Evolutionary conservation across 2,797 vertebrate species (phyloP), one percentile per base, ranked within the genome.

Genomic region (Hemitrygon akajei): DNA sequence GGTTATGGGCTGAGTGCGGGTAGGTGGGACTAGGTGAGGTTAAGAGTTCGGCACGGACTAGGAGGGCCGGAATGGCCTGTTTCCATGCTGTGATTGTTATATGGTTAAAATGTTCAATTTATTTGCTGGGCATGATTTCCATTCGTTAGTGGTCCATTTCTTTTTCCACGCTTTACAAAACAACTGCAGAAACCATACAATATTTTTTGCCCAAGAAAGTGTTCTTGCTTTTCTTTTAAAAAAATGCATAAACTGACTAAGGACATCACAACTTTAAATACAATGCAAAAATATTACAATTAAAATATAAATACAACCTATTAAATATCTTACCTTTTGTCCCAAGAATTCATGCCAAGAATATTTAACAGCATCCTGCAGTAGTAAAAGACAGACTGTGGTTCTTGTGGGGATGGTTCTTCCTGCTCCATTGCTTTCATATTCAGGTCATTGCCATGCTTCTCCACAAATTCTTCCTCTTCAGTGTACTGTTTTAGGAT

Each of bases 301-400:
- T 58, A 30, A 5, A 92, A 16, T 7, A 25, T 30, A 93, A 34
- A 27, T 10, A 84, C 34, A 89, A 11, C 18, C 34, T 94, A 27
- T 94, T 3, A 1, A 27, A 86, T 60, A 92, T 94, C 96, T 97
- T 97, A 99, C 99, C 99, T 98, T 96, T 99, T 99, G 96, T 99
- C 99, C 99, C 99, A 99, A 94, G 98, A 99, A 97, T 99, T 99
- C 97, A 99, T 98, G 94, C 98, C 99, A 95, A 99, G 96, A 96
- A 99, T 98, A 97, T 98, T 99, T 95, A 99, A 98, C 94, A 99
- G 97, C 86, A 99, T 97, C 94, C 99, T 97, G 96, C 98, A 98
- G 96, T 99, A 99, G 97, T 99, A 99, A 97, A 99, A 99, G 93
- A 98, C 97, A 0, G 98, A 99, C 95, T 98, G 98, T 0, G 98